Base-by-base conservation (phyloP, 2,888 invertebrate genomes). In the Troilus luridus region DNA sequence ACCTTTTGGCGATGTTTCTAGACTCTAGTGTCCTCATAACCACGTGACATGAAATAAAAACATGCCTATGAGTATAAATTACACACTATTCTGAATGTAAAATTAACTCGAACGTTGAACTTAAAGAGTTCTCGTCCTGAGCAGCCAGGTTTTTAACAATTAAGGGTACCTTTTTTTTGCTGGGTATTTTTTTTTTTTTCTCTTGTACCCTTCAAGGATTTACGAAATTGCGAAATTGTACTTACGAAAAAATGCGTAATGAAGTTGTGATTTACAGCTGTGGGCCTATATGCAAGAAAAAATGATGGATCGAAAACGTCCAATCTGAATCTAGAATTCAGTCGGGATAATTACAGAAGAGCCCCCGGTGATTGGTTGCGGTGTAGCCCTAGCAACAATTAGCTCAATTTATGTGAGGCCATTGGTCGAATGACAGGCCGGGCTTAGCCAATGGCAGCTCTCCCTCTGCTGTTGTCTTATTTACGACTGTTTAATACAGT, bases 271-370 rank as follows among this genome's bases (percentile, higher is more conserved):
- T 67, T 5, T 6, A 67, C 24, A 67, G 12, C 11, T 24, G 67
- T 19, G 24, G 11, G 24, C 24, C 12, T 24, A 12, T 24, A 12
- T 12, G 24, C 24, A 24, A 27, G 24, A 27, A 67, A 59, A 67
- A 67, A 67, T 27, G 27, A 27, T 67, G 5, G 67, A 27, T 27
- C 6, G 27, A 12, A 3, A 27, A 12, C 24, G 67, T 27, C 67
- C 67, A 67, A 67, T 67, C 67, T 24, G 67, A 67, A 67, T 67
- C 24, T 67, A 67, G 67, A 67, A 67, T 67, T 67, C 12, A 67
- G 67, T 67, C 27, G 67, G 24, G 24, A 24, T 67, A 67, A 67
- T 67, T 67, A 67, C 67, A 67, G 24, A 14, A 12, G 24, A 67
- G 14, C 11, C 3, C 24, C 3, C 24, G 67, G 14, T 67, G 67